Percentiles rank a stretch among this genome's conserved stretches.
Evolutionary conservation across 2,113 vertebrate species (phyloP).

Genomic region (Melanostigma gelatinosum): DNA sequence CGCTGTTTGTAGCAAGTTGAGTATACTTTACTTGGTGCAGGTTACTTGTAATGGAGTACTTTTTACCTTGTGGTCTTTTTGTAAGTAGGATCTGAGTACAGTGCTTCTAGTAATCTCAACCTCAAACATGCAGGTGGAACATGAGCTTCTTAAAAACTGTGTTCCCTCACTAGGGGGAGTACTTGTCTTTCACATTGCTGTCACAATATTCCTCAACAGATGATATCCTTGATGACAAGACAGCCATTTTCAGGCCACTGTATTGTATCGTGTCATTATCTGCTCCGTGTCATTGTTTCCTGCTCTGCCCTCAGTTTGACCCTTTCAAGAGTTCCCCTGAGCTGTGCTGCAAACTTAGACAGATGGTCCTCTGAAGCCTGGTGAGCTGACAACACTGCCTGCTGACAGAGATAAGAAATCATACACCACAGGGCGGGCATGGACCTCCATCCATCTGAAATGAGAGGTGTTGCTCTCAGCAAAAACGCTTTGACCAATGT

Average conservation of each 20-base stretch:
- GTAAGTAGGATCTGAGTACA: not conserved
- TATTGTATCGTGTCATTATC: constrained; percentile 66
- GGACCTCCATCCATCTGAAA: constrained; percentile 50
- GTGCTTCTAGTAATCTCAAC: not conserved
- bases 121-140: not conserved
- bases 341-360: constrained; percentile 57
- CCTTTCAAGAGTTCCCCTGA: constrained; percentile 58
- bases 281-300: constrained; percentile 59
- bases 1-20: too few species aligned
- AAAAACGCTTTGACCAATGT: constrained; percentile 39
- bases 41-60: not conserved
- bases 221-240: constrained; percentile 55
- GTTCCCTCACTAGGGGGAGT: constrained; percentile 70
- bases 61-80: not conserved
- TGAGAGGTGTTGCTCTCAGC: constrained; percentile 51
- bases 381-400: constrained; percentile 43
- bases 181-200: constrained; percentile 45
- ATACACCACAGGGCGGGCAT: constrained; percentile 28
- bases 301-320: constrained; percentile 63
- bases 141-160: not conserved
- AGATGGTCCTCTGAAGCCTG: constrained; percentile 44
- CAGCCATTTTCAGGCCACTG: constrained; percentile 49
- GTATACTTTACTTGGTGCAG: not conserved
- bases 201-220: constrained; percentile 20
- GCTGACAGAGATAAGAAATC: constrained; percentile 66